Evolutionary conservation across 2,888 invertebrate genomes (phyloP).

Genomic region (Amblyteles armatorius): DNA sequence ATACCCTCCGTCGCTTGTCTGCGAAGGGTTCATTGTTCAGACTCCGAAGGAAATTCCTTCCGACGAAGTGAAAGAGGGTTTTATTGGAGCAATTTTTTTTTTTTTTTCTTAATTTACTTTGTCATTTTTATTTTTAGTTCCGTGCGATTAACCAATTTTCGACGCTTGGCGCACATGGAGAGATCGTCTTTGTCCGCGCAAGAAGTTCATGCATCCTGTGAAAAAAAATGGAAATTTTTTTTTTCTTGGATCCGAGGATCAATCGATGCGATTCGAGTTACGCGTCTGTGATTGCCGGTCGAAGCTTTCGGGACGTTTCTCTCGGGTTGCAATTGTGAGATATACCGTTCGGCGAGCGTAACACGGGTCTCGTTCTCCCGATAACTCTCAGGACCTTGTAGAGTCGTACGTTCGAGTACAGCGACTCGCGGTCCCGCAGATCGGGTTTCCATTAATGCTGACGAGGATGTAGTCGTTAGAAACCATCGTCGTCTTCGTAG

Average conservation of each 20-base stretch:
- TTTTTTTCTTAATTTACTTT: neutral
- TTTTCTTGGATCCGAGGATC: too few species aligned
- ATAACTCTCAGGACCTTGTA: constrained; percentile 43
- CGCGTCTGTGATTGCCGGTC: neutral
- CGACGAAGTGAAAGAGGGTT: neutral
- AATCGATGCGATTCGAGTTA: too few species aligned
- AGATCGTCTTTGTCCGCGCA: too few species aligned
- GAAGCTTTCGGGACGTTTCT: neutral
- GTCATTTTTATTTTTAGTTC: neutral
- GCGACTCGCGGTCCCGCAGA: constrained; percentile 44
- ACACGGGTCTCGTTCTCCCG: constrained; percentile 3
- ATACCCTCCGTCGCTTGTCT: neutral
- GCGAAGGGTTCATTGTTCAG: neutral
- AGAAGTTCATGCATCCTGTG: neutral
- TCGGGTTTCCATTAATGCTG: constrained; percentile 55
- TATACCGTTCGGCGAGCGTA: neutral
- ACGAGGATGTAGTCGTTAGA: constrained; percentile 59
- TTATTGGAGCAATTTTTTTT: too few species aligned
- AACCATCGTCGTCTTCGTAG: constrained; percentile 44
- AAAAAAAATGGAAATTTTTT: neutral
- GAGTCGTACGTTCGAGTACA: neutral
- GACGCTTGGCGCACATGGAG: too few species aligned
- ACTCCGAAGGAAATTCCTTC: neutral
- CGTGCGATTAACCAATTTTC: neutral
- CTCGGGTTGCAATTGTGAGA: neutral